Base-by-base conservation (phyloP, 2,888 invertebrate genomes). In the Lepidocyrtoides sp. region DNA sequence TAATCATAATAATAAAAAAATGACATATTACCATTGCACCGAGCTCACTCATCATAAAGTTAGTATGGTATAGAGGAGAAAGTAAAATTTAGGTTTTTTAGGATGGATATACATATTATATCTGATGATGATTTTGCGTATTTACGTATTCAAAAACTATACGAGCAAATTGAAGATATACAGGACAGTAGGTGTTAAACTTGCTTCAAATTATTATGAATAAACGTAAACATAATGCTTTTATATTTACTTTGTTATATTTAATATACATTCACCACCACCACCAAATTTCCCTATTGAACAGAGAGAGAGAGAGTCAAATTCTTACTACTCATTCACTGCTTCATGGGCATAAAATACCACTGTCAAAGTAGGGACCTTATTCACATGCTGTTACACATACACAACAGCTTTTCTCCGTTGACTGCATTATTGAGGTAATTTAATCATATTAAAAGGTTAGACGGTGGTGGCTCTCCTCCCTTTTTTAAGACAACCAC, bases 391-490 rank as follows among this genome's bases (percentile, higher is more conserved):
- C 72, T 44, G 23, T n/a, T 85, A n/a, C 63, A 20, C 72, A 32
- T 44, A 17, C n/a, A 1, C 17, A 17, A 17, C 66, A n/a, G n/a
- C 29, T 88, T 82, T 20, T 69, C 14, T 36, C 12, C 26, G 51
- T 51, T 54, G 66, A 66, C 75, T 75, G 75, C 69, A 44, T 84
- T 90, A 84, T 83, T 81, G 89, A 93, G 93, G 92, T 93, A 93
- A 92, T 93, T 93, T 93, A 94, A 94, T 94, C 93, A 94, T 94
- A 94, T 94, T 94, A 94, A 94, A 94, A 94, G 94, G 94, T 94
- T 94, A 94, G 93, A 89, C 66, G 89, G 84, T 90, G 89, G 89
- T 91, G 85, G 81, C 72, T 89, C 83, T 77, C 83, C 88, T 88
- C 85, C 89, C 89, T 90, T 89, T 83, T 89, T 83, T 83, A 69